These are phyloP conservation scores for Coccyzus lansbergi DNA, from an alignment of 2,797 vertebrate species.

Conservation along the genomic window DNA sequence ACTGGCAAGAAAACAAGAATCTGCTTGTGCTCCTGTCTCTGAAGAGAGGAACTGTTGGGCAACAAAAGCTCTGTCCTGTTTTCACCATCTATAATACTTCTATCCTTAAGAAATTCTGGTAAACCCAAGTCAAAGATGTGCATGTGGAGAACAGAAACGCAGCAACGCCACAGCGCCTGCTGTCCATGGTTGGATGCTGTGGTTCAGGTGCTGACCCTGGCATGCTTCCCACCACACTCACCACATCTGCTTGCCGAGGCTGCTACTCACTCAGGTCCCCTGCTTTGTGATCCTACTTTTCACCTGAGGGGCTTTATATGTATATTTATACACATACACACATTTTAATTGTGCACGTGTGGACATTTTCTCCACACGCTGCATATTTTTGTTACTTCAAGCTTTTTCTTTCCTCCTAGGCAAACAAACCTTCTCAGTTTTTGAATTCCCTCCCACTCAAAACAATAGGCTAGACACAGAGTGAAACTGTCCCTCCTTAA, in stretches of 20 bases:
- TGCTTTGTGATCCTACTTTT: background rate
- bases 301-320: accelerated
- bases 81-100: background rate
- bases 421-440: background rate
- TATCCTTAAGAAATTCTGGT: background rate
- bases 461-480: background rate
- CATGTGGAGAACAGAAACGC: accelerated
- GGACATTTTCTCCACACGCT: background rate
- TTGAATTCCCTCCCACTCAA: background rate
- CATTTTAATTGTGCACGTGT: accelerated
- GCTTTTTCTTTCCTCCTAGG: background rate
- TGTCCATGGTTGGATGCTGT: accelerated
- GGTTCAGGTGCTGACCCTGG: background rate
- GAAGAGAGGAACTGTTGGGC: background rate
- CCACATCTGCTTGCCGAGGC: too few relatives aligned
- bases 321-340: background rate
- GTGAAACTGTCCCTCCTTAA: conserved; percentile 4
- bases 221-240: accelerated
- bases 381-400: background rate
- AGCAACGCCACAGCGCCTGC: accelerated
- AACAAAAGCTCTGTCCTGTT: background rate
- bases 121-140: background rate
- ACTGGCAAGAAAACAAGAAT: background rate
- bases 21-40: background rate
- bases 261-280: accelerated